phyloP scores from a whole-genome alignment of 1,140 invertebrate species.

The Meloidogyne exigua region DNA sequence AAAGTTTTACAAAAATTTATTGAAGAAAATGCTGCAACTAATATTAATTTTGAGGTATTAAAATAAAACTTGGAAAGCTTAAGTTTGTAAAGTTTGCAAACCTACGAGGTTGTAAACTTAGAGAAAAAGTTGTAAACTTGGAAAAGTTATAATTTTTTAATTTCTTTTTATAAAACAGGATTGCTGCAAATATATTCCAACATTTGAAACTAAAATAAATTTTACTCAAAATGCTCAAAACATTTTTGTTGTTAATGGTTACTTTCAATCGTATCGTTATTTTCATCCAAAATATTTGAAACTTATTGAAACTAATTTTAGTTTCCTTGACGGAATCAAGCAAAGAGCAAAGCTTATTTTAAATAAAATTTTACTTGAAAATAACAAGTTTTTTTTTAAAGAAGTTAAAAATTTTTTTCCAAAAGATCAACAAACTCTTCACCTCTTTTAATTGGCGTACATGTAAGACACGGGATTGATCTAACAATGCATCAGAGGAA shows the following conservation, averaged over 20 bases:
- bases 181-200: conserved; percentile 15
- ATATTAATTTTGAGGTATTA: conserved; percentile 8
- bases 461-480: conserved; percentile 46
- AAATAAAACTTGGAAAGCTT: no score
- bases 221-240: conserved; percentile 17
- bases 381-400: neutral
- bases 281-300: conserved; percentile 24
- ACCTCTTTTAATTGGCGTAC: conserved; percentile 32
- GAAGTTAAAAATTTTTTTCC: no score
- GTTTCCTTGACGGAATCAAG: conserved; percentile 27
- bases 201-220: neutral
- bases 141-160: neutral
- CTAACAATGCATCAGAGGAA: conserved; percentile 41
- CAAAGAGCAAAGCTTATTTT: conserved; percentile 11
- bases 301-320: conserved; percentile 25
- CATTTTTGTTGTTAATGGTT: conserved; percentile 36
- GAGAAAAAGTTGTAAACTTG: neutral
- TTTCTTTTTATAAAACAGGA: neutral
- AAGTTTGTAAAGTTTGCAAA: no score
- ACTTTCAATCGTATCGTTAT: conserved; percentile 46
- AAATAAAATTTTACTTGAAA: conserved; percentile 1
- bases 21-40: neutral
- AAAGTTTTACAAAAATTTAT: neutral
- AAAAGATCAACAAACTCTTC: neutral
- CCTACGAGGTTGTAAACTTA: no score